phyloP scores from a whole-genome alignment of 2,797 vertebrate species.

The Heteromormyrus szaboi region DNA sequence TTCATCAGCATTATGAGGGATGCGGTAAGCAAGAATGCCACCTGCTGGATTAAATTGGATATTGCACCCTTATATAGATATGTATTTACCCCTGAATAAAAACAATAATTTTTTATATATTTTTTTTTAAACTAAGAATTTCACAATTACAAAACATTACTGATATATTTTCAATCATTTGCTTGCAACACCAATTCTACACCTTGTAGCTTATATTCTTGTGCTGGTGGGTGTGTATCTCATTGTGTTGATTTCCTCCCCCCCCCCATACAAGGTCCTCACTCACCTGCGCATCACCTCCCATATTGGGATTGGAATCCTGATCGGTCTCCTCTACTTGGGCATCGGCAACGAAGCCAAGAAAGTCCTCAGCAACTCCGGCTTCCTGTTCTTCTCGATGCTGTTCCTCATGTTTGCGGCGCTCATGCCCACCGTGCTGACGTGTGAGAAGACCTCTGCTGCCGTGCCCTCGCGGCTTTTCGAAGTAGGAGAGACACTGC shows the following conservation, averaged over 20 bases:
- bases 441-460: conserved; percentile 59
- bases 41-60: conserved; percentile 15
- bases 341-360: conserved; percentile 69
- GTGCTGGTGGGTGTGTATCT: not conserved
- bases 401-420: conserved; percentile 82
- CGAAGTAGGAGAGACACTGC: not conserved
- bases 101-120: not conserved
- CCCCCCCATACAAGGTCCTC: conserved; percentile 53
- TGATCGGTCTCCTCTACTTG: conserved; percentile 72
- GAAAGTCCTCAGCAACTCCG: conserved; percentile 77
- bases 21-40: conserved; percentile 63
- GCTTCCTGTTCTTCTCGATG: conserved; percentile 80
- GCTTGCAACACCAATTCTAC: not conserved
- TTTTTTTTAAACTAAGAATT: not conserved
- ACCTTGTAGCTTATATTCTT: not conserved
- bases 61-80: not conserved
- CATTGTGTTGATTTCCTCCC: not conserved
- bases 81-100: not conserved
- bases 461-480: not conserved
- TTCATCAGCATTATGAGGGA: conserved; percentile 87
- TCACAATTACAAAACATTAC: not conserved
- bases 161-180: not conserved
- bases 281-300: conserved; percentile 69
- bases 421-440: conserved; percentile 80
- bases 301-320: conserved; percentile 69